Evolutionary conservation across 2,888 invertebrate species (phyloP).

Genomic region (Endomychus coccineus): DNA sequence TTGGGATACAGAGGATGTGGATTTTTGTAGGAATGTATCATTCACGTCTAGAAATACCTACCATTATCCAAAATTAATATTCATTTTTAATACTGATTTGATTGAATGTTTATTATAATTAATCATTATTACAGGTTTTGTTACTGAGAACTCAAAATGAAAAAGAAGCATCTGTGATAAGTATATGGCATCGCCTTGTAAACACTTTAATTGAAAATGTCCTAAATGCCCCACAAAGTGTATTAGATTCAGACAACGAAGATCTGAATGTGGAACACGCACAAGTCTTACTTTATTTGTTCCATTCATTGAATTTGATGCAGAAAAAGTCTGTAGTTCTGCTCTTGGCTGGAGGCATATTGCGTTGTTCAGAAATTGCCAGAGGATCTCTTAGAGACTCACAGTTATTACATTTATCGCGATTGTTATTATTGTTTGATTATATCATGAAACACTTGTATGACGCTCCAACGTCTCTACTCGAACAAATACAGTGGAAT

Average conservation of each 20-base stretch:
- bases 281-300: slow-evolving; percentile 84
- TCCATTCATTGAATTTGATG: slow-evolving; percentile 91
- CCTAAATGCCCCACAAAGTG: slow-evolving; percentile 54
- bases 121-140: slow-evolving; percentile 50
- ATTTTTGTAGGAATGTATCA: too few relatives aligned
- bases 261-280: slow-evolving; percentile 95
- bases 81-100: too few relatives aligned
- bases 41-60: too few relatives aligned
- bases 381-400: slow-evolving; percentile 52
- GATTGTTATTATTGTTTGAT: slow-evolving; percentile 80
- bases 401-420: slow-evolving; percentile 74
- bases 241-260: slow-evolving; percentile 65
- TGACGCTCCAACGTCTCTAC: slow-evolving; percentile 77
- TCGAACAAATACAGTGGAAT: slow-evolving; percentile 84
- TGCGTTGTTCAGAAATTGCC: slow-evolving; percentile 59
- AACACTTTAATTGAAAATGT: slow-evolving; percentile 85
- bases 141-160: slow-evolving; percentile 74
- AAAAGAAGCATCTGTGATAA: slow-evolving; percentile 82
- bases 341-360: slow-evolving; percentile 68
- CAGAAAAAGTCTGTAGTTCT: slow-evolving; percentile 92
- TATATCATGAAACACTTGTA: slow-evolving; percentile 94
- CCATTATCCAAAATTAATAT: too few relatives aligned
- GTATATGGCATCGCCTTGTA: slow-evolving; percentile 86
- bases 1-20: too few relatives aligned
- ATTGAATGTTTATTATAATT: too few relatives aligned